Percentiles rank a stretch among this genome's conserved stretches.
Evolutionary conservation across 2,797 vertebrate species (phyloP).

Genomic region (Rhyacichthys aspro): DNA sequence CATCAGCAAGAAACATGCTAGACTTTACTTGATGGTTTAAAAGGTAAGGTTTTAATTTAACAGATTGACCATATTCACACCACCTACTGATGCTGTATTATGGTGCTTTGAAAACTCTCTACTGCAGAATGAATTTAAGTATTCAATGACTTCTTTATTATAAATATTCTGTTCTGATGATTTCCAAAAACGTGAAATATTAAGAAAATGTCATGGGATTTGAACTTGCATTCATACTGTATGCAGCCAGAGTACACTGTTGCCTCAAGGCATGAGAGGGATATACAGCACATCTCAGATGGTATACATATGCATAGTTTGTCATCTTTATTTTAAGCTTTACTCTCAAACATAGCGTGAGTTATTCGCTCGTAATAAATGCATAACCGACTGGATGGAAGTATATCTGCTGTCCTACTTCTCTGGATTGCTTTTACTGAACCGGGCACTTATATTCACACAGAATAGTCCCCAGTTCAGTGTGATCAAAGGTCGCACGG

Average conservation of each 20-base stretch:
- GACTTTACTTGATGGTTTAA: too few relatives aligned
- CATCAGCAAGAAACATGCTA: too few relatives aligned
- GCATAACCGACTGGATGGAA: conserved; percentile 4
- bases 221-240: conserved; percentile 29
- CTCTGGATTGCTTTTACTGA: neutral
- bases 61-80: too few relatives aligned
- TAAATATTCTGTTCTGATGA: too few relatives aligned
- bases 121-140: too few relatives aligned
- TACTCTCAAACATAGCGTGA: conserved; percentile 38
- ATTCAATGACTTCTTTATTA: too few relatives aligned
- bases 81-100: too few relatives aligned
- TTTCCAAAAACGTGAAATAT: too few relatives aligned
- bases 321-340: conserved; percentile 49
- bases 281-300: conserved; percentile 35
- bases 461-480: neutral
- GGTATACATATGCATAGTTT: conserved; percentile 44
- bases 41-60: too few relatives aligned
- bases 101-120: too few relatives aligned
- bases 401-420: conserved; percentile 11
- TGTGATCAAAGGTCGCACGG: neutral
- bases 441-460: neutral
- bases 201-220: too few relatives aligned
- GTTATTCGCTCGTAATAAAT: conserved; percentile 24
- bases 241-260: conserved; percentile 36
- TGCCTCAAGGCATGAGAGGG: conserved; percentile 41